These are phyloP conservation scores for Tachina lurida DNA, from an alignment of 2,888 invertebrate species.

Conservation along the genomic window DNA sequence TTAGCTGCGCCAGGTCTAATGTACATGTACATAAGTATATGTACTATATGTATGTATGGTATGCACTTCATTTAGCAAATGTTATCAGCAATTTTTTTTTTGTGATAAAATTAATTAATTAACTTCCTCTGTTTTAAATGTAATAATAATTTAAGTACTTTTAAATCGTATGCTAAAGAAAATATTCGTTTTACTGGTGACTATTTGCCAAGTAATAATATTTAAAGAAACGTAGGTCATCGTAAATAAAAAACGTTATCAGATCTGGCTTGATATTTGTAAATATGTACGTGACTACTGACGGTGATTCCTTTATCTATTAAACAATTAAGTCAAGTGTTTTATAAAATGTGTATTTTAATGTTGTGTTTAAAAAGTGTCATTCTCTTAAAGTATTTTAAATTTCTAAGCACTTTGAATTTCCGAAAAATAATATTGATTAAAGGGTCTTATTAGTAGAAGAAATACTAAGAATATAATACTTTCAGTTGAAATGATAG, in stretches of 20 bases:
- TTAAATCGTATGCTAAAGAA: background rate
- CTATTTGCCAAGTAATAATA: background rate
- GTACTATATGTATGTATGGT: too few relatives aligned
- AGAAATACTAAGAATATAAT: background rate
- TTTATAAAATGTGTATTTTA: conserved; percentile 14
- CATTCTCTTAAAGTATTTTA: background rate
- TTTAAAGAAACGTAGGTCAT: background rate
- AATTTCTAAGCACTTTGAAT: background rate
- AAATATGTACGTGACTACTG: conserved; percentile 48
- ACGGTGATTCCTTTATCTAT: conserved; percentile 32
- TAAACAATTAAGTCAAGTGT: conserved; percentile 7
- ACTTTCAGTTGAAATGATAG: background rate
- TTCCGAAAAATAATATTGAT: background rate
- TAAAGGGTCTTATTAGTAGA: background rate
- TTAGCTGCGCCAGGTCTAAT: too few relatives aligned
- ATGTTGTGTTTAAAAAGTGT: conserved; percentile 3
- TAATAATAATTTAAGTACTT: background rate
- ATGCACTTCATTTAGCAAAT: background rate
- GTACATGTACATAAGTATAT: too few relatives aligned
- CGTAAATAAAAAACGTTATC: conserved; percentile 45
- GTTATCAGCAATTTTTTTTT: background rate
- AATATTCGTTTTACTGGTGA: background rate
- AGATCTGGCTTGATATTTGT: background rate
- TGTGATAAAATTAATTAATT: background rate
- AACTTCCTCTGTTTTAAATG: background rate